Evolutionary conservation across 2,113 vertebrate species (phyloP).

Genomic region (Nymphicus hollandicus): DNA sequence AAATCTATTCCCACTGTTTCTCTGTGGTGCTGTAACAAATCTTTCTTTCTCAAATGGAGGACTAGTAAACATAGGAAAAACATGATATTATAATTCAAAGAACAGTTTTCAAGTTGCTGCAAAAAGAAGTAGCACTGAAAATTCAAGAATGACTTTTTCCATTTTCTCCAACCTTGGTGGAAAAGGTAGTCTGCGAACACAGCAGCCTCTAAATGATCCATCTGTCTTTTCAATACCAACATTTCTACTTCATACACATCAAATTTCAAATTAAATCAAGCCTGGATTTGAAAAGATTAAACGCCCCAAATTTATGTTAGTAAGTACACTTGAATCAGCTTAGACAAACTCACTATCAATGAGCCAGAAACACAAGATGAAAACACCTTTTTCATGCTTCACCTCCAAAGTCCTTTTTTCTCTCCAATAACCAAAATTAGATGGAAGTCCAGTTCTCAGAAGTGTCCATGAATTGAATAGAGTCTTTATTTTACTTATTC

Average conservation of each 20-base stretch:
- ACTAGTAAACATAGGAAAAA: not conserved
- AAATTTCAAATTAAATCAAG: not conserved
- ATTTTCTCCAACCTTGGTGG: not conserved
- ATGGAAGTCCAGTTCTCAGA: not conserved
- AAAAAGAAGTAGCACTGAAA: not conserved
- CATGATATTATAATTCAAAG: fast-evolving
- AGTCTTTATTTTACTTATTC: not conserved
- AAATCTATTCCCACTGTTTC: not conserved
- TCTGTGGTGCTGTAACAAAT: not conserved
- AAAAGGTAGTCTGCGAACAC: not conserved
- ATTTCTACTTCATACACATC: not conserved
- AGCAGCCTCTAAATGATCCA: not conserved
- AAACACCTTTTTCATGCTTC: not conserved
- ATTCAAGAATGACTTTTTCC: not conserved
- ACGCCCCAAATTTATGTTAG: fast-evolving
- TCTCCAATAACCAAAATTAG: not conserved
- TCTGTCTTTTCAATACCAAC: not conserved
- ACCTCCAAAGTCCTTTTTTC: not conserved
- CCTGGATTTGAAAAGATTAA: not conserved
- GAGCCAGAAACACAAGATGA: not conserved
- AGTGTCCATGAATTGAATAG: not conserved
- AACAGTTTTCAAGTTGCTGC: not conserved
- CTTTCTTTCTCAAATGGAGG: not conserved
- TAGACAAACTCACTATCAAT: not conserved
- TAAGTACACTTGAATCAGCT: not conserved